phyloP scores from a whole-genome alignment of 2,797 vertebrate genomes.

The Okamejei kenojei region DNA sequence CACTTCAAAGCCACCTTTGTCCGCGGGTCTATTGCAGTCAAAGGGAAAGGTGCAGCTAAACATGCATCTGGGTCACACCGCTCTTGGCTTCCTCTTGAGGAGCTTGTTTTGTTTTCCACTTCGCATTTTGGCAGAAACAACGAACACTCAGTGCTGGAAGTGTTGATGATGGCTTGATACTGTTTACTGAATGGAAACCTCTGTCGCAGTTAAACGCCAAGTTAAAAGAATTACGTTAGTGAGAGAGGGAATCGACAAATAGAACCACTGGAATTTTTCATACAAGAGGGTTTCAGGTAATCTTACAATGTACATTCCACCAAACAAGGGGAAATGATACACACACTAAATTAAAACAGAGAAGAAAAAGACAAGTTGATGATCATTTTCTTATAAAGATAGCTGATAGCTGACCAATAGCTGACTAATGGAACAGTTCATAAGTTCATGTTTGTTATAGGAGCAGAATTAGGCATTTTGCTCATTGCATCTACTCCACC shows the following conservation, averaged over 20 bases:
- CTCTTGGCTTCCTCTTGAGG: not conserved
- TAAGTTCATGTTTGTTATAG: too few relatives aligned
- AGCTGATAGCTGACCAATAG: not conserved
- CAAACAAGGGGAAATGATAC: too few relatives aligned
- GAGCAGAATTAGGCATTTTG: too few relatives aligned
- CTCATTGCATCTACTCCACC: too few relatives aligned
- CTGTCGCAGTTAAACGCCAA: not conserved
- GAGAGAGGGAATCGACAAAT: not conserved
- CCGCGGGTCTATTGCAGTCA: not conserved
- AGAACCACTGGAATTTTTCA: not conserved
- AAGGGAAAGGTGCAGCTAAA: too few relatives aligned
- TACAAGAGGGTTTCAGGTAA: not conserved
- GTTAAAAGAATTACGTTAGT: not conserved
- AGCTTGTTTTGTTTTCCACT: not conserved
- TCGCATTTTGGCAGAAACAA: not conserved
- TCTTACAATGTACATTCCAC: too few relatives aligned
- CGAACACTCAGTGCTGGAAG: not conserved
- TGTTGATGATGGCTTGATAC: not conserved
- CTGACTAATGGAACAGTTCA: too few relatives aligned
- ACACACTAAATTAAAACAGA: not conserved
- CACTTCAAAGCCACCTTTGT: conserved; percentile 5
- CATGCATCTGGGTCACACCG: not conserved
- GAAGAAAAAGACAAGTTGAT: not conserved
- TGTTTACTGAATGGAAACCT: not conserved
- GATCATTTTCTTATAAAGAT: not conserved